A percentile compares a stretch with the other conserved stretches of the same genome.
Evolutionary conservation across 2,113 vertebrate species (phyloP).

Genomic region (Catharus minimus): DNA sequence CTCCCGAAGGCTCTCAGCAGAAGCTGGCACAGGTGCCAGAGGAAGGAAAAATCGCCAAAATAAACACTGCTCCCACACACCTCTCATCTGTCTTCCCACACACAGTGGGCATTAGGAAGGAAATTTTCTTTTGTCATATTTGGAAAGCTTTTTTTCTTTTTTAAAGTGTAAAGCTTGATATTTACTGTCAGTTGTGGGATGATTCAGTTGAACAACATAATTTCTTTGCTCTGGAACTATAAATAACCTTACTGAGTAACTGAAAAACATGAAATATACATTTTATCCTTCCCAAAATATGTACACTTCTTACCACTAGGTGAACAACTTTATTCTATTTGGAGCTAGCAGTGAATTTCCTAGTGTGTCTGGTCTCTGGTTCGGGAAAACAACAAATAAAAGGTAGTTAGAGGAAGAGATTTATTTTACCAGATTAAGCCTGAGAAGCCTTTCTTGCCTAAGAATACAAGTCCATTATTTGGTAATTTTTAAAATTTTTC

Average conservation of each 20-base stretch:
- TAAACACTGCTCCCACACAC: not conserved
- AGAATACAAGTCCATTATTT: not conserved
- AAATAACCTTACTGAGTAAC: conserved; percentile 10
- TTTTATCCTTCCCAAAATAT: not conserved
- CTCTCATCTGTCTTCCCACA: not conserved
- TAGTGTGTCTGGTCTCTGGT: not conserved
- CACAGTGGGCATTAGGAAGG: not conserved
- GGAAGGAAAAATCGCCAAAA: not conserved
- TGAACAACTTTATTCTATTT: not conserved
- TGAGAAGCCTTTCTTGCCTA: not conserved
- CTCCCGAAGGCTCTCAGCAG: not conserved
- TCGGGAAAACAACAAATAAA: not conserved
- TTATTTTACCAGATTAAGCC: not conserved
- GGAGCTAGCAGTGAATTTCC: not conserved
- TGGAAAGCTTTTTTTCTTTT: not conserved
- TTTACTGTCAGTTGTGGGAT: conserved; percentile 43
- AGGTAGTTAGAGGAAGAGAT: not conserved
- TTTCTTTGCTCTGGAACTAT: not conserved
- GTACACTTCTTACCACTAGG: not conserved
- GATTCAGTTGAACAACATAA: conserved; percentile 43
- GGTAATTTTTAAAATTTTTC: not conserved
- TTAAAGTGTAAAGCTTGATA: conserved; percentile 22
- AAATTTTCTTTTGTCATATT: not conserved
- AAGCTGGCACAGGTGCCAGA: not conserved
- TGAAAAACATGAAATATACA: not conserved